Percentiles rank a stretch among this genome's conserved stretches.
Conservation (phyloP, 2,888 invertebrate species). For the Argyra leucocephala region DNA sequence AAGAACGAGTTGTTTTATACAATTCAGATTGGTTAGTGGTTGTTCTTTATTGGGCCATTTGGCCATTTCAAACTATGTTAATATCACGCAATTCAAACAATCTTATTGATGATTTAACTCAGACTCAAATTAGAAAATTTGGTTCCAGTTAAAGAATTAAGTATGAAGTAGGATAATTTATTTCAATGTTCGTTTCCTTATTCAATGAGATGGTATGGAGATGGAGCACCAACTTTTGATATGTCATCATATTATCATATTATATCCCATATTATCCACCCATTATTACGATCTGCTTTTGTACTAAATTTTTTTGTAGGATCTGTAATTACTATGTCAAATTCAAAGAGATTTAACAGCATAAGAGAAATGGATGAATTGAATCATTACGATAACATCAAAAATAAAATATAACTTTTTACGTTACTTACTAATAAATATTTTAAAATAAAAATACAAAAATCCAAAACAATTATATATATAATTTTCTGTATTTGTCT, state of each 20-base stretch:
- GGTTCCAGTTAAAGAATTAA: conserved; percentile 74
- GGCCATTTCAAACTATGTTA: conserved; percentile 86
- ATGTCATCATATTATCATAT: conserved; percentile 51
- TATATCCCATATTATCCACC: conserved; percentile 94
- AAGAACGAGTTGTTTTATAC: conserved; percentile 72
- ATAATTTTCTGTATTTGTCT: no score
- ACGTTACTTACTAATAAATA: no score
- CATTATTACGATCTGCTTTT: conserved; percentile 86
- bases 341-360: conserved; percentile 88
- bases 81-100: conserved; percentile 66
- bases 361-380: conserved; percentile 52
- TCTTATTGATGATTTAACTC: conserved; percentile 66
- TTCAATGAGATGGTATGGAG: conserved; percentile 99
- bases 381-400: conserved; percentile 29
- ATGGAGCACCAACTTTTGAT: conserved; percentile 80
- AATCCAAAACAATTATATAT: no score
- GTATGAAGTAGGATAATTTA: conserved; percentile 89
- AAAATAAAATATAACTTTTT: neutral
- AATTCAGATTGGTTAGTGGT: conserved; percentile 83
- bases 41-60: conserved; percentile 95
- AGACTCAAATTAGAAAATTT: conserved; percentile 56
- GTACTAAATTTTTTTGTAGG: conserved; percentile 98
- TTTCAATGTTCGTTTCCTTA: conserved; percentile 89
- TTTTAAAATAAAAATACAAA: no score
- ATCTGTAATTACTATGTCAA: conserved; percentile 82